Evolutionary conservation across 2,113 vertebrate genomes (phyloP), one percentile per base, ranked within the genome.

Genomic region (Paralichthys olivaceus): DNA sequence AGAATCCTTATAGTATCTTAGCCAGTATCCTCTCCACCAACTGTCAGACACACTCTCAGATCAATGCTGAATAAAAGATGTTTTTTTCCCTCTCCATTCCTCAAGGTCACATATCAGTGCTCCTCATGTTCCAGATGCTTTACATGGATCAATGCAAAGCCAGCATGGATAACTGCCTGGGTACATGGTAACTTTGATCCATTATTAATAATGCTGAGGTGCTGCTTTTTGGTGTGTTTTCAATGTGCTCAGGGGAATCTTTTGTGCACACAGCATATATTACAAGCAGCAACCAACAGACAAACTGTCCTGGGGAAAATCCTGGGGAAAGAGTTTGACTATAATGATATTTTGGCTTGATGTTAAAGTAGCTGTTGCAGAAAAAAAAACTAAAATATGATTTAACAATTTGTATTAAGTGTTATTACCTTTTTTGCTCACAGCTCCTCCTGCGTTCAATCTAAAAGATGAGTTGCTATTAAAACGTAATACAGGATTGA

Each of bases 141-240:
- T 25, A 45, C 61, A 56, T 23, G 78, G 63, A 84, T 84, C 78
- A 65, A 78, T 84, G 67, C 47, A 65, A 76, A 74, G 71, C 62
- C 68, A 70, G 59, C 80, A 69, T 59, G 51, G 75, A 78, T 61
- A 54, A 47, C 55, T 47, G 49, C 32, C 53, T 40, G 37, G 37
- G 37, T 40, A 40, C 37, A 40, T 40, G 37, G 37, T 40, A 40
- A 40, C 70, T 88, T 74, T 87, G 84, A 90, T 90, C 72, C 77
- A 91, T 92, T 90, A 89, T 92, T 89, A 86, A 87, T 89, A 80
- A 77, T 57, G 53, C 79, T 1, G 20, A 88, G 69, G 69, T 68
- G 11, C 65, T 26, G 71, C 43, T 79, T 88, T 83, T 73, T 75
- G 61, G 43, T 73, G 43, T 60, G 63, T 79, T 79, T 59, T 19